A percentile compares a stretch with the other conserved stretches of the same genome.
Conservation (phyloP, 2,113 vertebrate genomes). For the Chascanopsetta lugubris region DNA sequence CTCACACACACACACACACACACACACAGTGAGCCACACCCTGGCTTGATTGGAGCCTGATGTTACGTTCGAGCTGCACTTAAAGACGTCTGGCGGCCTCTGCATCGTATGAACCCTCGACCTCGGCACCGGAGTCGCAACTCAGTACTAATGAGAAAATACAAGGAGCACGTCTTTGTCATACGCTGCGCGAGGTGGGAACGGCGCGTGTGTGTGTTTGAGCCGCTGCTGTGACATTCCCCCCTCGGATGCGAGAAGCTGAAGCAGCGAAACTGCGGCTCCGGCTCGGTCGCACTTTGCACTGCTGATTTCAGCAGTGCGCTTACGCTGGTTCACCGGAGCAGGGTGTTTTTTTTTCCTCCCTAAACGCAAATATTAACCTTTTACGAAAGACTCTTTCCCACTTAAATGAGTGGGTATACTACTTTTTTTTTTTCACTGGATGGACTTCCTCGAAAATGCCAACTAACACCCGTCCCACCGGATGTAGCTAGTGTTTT, state of each 20-base stretch:
- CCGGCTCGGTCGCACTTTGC: slow-evolving; percentile 27
- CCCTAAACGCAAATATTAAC: not conserved
- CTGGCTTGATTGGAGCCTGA: slow-evolving; percentile 56
- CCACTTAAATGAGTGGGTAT: too few species aligned
- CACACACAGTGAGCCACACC: slow-evolving; percentile 40
- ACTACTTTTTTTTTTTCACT: too few species aligned
- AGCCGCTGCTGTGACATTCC: slow-evolving; percentile 66
- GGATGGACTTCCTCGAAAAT: too few species aligned
- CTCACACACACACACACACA: slow-evolving; percentile 12
- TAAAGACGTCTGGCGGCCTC: slow-evolving; percentile 39
- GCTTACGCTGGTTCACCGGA: slow-evolving; percentile 24
- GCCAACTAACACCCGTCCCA: too few species aligned
- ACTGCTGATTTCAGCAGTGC: slow-evolving; percentile 40
- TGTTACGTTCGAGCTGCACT: slow-evolving; percentile 28
- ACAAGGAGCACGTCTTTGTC: slow-evolving; percentile 41
- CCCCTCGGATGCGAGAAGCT: slow-evolving; percentile 60
- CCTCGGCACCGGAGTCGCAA: slow-evolving; percentile 42
- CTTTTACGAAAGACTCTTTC: not conserved
- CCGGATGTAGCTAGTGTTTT: too few species aligned
- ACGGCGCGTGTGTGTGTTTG: slow-evolving; percentile 39
- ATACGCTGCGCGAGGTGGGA: slow-evolving; percentile 7
- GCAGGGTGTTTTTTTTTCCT: not conserved
- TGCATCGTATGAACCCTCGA: slow-evolving; percentile 25
- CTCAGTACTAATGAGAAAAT: slow-evolving; percentile 69
- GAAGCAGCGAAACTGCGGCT: slow-evolving; percentile 55